Evolutionary conservation across 2,888 invertebrate species (phyloP).

Genomic region (Pammene aurita): DNA sequence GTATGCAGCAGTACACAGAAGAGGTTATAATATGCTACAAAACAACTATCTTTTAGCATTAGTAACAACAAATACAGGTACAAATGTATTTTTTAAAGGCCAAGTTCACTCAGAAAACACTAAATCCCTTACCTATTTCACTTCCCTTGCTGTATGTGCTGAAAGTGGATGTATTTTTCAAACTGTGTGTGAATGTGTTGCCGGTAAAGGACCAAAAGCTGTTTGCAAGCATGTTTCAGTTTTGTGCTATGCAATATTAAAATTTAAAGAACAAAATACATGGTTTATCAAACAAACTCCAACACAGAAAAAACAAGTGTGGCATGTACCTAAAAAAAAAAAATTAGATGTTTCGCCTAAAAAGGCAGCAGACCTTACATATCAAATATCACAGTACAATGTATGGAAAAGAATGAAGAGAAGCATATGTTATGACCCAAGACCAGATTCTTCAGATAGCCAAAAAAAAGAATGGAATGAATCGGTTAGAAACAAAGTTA

Average conservation of each 20-base stretch:
- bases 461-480: background rate
- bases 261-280: background rate
- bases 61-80: background rate
- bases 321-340: background rate
- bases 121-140: background rate
- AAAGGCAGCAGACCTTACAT: background rate
- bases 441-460: background rate
- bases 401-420: background rate
- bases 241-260: background rate
- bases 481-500: background rate
- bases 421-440: background rate
- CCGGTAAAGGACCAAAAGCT: background rate
- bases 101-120: slow-evolving; percentile 4
- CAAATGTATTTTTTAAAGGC: background rate
- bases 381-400: background rate
- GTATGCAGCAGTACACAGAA: slow-evolving; percentile 38
- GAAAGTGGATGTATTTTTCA: background rate
- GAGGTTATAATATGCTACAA: slow-evolving; percentile 37
- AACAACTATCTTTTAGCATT: background rate
- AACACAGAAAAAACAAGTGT: background rate
- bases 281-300: background rate
- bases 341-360: background rate
- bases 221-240: background rate
- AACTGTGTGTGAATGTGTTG: background rate
- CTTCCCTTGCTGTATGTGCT: background rate